Base-by-base conservation (phyloP, 2,888 invertebrate species). In the Nomada goodeniana region DNA sequence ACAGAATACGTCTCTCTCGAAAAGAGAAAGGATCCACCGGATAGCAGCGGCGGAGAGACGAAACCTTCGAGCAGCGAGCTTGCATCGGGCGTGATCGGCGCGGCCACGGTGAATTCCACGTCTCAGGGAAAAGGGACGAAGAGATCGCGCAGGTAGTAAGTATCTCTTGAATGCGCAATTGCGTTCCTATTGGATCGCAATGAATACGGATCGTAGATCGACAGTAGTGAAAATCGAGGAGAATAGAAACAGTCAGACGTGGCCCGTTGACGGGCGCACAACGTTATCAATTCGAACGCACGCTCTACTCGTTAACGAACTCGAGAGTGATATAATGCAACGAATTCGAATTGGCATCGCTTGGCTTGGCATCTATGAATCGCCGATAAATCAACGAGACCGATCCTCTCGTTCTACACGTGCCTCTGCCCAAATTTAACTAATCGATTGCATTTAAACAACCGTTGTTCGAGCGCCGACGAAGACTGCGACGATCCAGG, bases 21-120 rank as follows among this genome's bases (percentile, higher is more conserved):
- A 95, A 97, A 97, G 94, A 96, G 97, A 94, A 97, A 97, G 95
- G 97, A 97, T 93, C 97, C 97, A 10, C 97, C 97, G 94, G 97
- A 97, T 93, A 96, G 94, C 86, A 94, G 94, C 94, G 95, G 89
- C 94, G 91, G 94, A 87, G 95, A 95, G 85, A 95, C 95, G 55
- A 96, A 96, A 90, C 95, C 96, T 53, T 95, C 95, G 78, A 95
- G 95, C 93, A 94, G 94, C 88, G 94, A 94, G 82, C 88, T 94
- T 53, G 94, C 94, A 86, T 95, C 94, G 86, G 95, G 94, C 88
- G 94, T 95, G 88, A 94, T 94, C 86, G 94, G 95, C 87, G 94
- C 95, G 80, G 95, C 95, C 89, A 95, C 95, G 75, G 95, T 95
- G 57, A 95, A 95, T 88, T 95, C 95, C 73, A 94, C 95, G 83